Evolutionary conservation across 2,888 invertebrate genomes (phyloP).

Genomic region (Thalpophila matura): DNA sequence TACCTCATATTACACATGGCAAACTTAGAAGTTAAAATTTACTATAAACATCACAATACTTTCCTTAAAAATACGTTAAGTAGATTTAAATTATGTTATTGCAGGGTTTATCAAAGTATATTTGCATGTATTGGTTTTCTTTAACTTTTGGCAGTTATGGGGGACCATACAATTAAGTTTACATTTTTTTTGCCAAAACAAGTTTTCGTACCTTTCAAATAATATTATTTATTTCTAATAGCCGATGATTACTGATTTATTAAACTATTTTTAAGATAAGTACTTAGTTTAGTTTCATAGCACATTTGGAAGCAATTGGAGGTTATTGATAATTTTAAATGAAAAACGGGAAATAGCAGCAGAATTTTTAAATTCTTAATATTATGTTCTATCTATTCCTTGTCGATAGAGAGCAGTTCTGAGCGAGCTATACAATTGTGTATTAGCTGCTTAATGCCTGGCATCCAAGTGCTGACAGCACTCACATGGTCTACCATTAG

Average conservation of each 20-base stretch:
- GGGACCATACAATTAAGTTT: conserved; percentile 5
- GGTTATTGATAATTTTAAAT: conserved; percentile 3
- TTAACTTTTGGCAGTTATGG: conserved; percentile 9
- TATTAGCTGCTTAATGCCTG: conserved; percentile 91
- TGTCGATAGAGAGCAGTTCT: conserved; percentile 84
- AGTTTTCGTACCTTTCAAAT: no score
- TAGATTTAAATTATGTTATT: conserved; percentile 19
- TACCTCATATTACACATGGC: conserved; percentile 57
- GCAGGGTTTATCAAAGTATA: conserved; percentile 12
- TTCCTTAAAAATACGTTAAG: conserved; percentile 48
- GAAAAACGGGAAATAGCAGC: background rate
- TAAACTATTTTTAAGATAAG: background rate
- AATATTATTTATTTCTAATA: background rate
- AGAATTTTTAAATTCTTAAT: background rate
- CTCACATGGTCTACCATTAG: conserved; percentile 91
- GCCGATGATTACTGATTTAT: background rate
- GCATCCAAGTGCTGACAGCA: conserved; percentile 91
- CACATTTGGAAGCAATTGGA: conserved; percentile 16
- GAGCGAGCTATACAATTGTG: conserved; percentile 84
- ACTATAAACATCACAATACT: conserved; percentile 49
- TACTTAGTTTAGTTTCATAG: conserved; percentile 9
- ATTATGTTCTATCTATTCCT: conserved; percentile 67
- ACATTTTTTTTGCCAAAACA: background rate
- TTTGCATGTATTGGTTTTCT: no score
- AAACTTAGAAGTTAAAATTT: conserved; percentile 39